These are phyloP conservation scores for Varanus salvator DNA, from an alignment of 2,113 vertebrate species.

Conservation along the genomic window DNA sequence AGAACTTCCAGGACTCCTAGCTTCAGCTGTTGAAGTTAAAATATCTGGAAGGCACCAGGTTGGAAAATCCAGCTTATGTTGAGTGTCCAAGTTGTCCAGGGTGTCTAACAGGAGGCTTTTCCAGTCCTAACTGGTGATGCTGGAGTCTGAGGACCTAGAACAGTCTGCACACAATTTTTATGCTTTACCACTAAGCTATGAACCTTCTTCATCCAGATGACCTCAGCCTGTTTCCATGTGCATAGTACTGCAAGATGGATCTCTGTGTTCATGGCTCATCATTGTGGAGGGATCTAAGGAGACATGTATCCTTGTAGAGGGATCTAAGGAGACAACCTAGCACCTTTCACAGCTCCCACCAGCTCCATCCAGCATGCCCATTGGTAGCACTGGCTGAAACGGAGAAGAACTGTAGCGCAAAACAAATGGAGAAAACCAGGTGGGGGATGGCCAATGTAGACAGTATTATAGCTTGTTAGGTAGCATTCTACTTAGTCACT, in stretches of 20 bases:
- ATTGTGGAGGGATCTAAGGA: not conserved
- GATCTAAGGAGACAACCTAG: not conserved
- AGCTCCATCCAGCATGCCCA: no score
- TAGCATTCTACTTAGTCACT: not conserved
- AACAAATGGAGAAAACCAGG: no score
- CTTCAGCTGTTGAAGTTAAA: not conserved
- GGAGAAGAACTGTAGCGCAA: no score
- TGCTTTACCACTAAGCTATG: not conserved
- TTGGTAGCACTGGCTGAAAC: no score
- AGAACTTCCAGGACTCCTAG: not conserved
- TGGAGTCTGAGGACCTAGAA: no score
- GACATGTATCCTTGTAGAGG: not conserved
- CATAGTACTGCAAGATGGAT: not conserved
- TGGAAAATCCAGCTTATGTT: not conserved
- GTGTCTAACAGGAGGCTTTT: no score
- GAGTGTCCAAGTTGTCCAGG: no score
- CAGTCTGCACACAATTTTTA: not conserved
- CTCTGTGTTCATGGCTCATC: not conserved
- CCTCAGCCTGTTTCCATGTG: not conserved
- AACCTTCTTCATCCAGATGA: not conserved
- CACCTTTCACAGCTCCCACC: no score
- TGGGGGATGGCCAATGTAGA: no score
- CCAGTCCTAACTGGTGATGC: no score
- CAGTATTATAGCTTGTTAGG: not conserved
- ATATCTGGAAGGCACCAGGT: not conserved